phyloP scores from a whole-genome alignment of 2,113 vertebrate genomes.

The Sprattus sprattus region DNA sequence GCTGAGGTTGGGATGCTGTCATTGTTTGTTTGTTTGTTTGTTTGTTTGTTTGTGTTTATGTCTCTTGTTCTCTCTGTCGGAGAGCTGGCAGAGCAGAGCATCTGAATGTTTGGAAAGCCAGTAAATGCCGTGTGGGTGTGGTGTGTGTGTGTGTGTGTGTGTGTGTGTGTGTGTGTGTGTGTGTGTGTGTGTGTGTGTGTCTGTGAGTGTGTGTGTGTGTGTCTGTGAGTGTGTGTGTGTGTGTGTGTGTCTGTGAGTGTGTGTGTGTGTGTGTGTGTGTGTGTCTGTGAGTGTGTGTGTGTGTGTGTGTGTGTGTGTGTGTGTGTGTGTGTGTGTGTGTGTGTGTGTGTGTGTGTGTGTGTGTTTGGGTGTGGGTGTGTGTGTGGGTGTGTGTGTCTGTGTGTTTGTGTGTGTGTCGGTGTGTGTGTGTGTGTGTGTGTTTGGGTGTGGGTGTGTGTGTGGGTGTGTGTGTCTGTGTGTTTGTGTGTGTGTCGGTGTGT shows the following conservation, averaged over 20 bases:
- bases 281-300: neutral
- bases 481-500: neutral
- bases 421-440: neutral
- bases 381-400: no score
- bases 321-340: neutral
- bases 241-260: no score
- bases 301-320: neutral
- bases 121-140: neutral
- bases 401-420: neutral
- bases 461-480: no score
- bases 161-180: neutral
- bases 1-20: neutral
- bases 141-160: neutral
- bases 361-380: no score
- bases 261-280: neutral
- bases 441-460: neutral
- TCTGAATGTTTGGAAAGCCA: constrained; percentile 87
- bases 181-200: neutral
- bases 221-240: neutral
- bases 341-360: neutral
- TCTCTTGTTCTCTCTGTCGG: constrained; percentile 69
- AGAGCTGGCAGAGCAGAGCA: constrained; percentile 88
- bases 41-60: neutral
- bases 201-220: neutral
- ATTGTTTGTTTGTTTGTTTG: neutral